These are phyloP conservation scores for Apamea sordens DNA, from an alignment of 2,888 invertebrate genomes.

Conservation along the genomic window DNA sequence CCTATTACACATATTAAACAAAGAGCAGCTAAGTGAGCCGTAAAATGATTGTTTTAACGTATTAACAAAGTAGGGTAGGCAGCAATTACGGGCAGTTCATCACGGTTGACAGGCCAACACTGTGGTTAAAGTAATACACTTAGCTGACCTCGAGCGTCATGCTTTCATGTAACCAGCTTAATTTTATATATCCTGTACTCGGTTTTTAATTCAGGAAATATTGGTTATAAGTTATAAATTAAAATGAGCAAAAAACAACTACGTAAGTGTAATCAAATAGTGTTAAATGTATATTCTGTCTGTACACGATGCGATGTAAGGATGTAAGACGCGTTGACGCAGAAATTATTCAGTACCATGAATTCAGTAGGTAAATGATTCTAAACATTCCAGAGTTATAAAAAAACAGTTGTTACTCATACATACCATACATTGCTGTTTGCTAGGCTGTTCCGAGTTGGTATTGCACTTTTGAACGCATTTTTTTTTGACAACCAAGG, in stretches of 20 bases:
- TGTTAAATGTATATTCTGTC: background rate
- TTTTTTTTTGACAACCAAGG: background rate
- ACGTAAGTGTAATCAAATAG: background rate
- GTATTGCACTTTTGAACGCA: background rate
- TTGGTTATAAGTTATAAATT: conserved; percentile 3
- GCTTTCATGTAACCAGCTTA: conserved; percentile 32
- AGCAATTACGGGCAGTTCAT: conserved; percentile 66
- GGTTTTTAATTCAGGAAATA: conserved; percentile 21
- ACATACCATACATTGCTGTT: too few relatives aligned
- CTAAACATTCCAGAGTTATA: background rate
- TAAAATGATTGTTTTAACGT: conserved; percentile 63
- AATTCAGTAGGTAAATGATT: background rate
- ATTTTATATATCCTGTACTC: conserved; percentile 21
- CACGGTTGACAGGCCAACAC: conserved; percentile 55
- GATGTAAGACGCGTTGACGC: too few relatives aligned
- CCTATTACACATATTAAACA: conserved; percentile 53
- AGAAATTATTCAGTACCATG: background rate
- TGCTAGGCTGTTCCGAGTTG: background rate
- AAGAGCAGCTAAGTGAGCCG: conserved; percentile 59
- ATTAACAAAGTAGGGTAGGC: conserved; percentile 58
- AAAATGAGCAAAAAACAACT: background rate
- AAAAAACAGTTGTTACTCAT: too few relatives aligned
- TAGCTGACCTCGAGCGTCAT: conserved; percentile 54
- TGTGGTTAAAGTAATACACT: conserved; percentile 67
- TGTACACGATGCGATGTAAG: too few relatives aligned